Percentiles rank a stretch among this genome's conserved stretches.
phyloP scores from a whole-genome alignment of 2,113 vertebrate genomes.

The Amphilophus citrinellus region DNA sequence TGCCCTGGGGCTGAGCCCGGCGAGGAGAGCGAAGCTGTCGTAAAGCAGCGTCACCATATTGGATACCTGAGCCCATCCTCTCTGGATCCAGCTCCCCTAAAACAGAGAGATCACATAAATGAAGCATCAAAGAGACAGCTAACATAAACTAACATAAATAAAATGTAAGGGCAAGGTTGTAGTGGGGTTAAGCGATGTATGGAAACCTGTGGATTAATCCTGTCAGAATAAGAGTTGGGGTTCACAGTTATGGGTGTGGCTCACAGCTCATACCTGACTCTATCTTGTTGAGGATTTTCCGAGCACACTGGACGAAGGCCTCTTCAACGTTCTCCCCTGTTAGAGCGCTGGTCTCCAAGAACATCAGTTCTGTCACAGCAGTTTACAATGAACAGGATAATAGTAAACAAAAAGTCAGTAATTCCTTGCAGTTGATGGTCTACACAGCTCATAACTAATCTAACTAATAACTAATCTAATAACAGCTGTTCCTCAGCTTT shows the following conservation, averaged over 20 bases:
- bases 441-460: not conserved
- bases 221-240: not conserved
- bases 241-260: not conserved
- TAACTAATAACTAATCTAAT: not conserved
- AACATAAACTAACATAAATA: not conserved
- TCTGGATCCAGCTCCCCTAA: slow-evolving; percentile 93
- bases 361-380: slow-evolving; percentile 88
- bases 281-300: slow-evolving; percentile 95
- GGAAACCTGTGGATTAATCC: not conserved
- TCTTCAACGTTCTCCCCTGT: slow-evolving; percentile 95
- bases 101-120: slow-evolving; percentile 19
- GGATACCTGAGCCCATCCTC: slow-evolving; percentile 95
- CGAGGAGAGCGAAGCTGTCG: slow-evolving; percentile 91
- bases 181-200: not conserved
- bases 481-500: not conserved
- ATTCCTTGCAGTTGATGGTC: not conserved
- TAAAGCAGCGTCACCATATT: slow-evolving; percentile 90
- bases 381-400: not conserved
- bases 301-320: slow-evolving; percentile 91
- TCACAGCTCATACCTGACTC: slow-evolving; percentile 85
- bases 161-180: not conserved
- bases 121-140: not conserved
- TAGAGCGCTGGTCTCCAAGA: slow-evolving; percentile 92
- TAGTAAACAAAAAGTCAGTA: not conserved
- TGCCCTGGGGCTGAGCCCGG: slow-evolving; percentile 84